Evolutionary conservation across 2,888 invertebrate genomes (phyloP), one percentile per base, ranked within the genome.

Genomic region (Deroplatys truncata): DNA sequence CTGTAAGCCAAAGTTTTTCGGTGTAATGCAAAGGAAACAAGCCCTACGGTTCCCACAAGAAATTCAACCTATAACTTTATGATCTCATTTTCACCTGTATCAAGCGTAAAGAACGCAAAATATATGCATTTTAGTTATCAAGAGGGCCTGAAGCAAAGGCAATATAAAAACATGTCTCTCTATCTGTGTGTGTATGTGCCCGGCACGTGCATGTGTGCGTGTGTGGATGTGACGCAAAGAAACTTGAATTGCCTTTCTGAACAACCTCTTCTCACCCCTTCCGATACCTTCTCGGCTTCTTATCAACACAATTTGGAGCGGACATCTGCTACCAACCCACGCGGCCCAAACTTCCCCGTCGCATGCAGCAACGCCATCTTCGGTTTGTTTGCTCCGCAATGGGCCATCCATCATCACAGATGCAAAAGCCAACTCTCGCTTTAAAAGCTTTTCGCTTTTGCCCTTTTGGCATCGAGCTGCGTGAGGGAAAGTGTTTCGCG

Each of bases 361-460:
- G 56, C 56, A 72, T 72, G 25, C 56, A 72, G 56, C 20, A 20
- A 72, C 56, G 56, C 56, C 56, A 72, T 72, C 56, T 72, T 72
- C 56, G 20, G 56, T 72, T 72, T 72, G 56, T 72, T 72, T 72
- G 56, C 89, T 56, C 82, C 90, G 85, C 84, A 90, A 88, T 88
- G 88, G 85, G 83, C 90, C 49, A 90, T 90, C 90, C 90, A 90
- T 90, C 90, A 90, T 90, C 88, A 88, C 88, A 85, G 88, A 90
- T 90, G 90, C 90, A 90, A 90, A 90, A 90, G 90, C 85, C 88
- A 85, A 86, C 35, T 25, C 56, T 25, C 56, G 85, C 85, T 89
- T 89, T 89, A 89, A 89, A 89, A 89, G 84, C 85, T 82, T 84
- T 89, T 85, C 85, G 72, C 89, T 56, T 84, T 89, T 72, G 56